Percentiles rank a stretch among this genome's conserved stretches.
These are phyloP conservation scores for Poeciliopsis presidionis DNA, from an alignment of 2,797 vertebrate genomes.

Conservation along the genomic window DNA sequence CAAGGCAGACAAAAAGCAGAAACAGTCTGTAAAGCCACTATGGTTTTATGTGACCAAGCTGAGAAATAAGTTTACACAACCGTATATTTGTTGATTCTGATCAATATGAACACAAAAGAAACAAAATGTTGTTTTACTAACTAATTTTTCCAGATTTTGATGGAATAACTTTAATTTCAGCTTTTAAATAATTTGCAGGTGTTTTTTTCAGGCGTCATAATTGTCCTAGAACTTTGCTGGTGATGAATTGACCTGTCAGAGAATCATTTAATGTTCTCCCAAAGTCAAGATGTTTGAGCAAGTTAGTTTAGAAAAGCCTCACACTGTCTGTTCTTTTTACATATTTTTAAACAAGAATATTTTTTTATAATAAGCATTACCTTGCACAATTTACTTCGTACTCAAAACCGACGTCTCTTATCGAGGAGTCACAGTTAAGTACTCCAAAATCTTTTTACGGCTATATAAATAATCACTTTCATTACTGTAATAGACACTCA, in stretches of 20 bases:
- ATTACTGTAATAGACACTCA: not conserved
- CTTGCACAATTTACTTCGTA: not conserved
- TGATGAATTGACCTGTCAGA: not conserved
- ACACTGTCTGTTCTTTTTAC: not conserved
- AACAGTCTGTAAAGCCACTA: not conserved
- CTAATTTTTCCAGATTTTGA: not conserved
- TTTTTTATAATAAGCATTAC: not conserved
- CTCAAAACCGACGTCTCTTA: not conserved
- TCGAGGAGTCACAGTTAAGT: not conserved
- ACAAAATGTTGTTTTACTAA: not conserved
- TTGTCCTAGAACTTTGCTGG: not conserved
- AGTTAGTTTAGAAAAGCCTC: not conserved
- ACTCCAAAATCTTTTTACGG: not conserved
- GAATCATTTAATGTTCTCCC: not conserved
- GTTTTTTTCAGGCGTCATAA: conserved; percentile 8
- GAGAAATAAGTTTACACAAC: conserved; percentile 6
- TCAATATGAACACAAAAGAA: not conserved
- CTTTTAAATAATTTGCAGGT: not conserved
- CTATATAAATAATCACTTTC: not conserved
- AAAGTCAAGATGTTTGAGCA: not conserved
- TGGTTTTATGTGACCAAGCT: not conserved
- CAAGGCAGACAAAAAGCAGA: conserved; percentile 7
- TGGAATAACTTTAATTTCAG: not conserved
- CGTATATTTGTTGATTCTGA: not conserved
- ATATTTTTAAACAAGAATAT: not conserved